Percentiles rank a stretch among this genome's conserved stretches.
These are phyloP conservation scores for Taphrorychus bicolor DNA, from an alignment of 2,888 invertebrate genomes.

Conservation along the genomic window DNA sequence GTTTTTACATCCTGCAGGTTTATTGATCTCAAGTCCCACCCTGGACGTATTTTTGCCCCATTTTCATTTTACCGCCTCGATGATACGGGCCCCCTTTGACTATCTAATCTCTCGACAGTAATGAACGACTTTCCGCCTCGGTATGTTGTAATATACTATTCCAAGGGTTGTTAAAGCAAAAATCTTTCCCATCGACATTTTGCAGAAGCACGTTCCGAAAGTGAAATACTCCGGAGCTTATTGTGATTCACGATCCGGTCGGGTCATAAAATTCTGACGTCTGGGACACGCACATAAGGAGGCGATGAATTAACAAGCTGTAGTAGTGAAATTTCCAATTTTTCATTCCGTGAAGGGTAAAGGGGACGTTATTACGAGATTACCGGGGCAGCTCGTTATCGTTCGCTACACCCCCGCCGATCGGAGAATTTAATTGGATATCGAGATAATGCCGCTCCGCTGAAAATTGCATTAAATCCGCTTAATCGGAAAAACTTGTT, in stretches of 20 bases:
- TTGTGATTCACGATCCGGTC: conserved; percentile 46
- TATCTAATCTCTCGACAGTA: too few relatives aligned
- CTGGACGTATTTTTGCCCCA: too few relatives aligned
- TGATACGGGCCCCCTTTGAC: too few relatives aligned
- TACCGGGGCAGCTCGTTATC: conserved; percentile 29
- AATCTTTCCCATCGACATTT: conserved; percentile 37
- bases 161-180: not conserved
- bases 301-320: not conserved
- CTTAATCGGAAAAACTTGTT: conserved; percentile 21
- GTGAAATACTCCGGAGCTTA: conserved; percentile 41
- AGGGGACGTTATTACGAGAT: conserved; percentile 29
- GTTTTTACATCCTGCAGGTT: too few relatives aligned
- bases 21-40: too few relatives aligned
- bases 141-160: too few relatives aligned
- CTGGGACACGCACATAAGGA: conserved; percentile 22
- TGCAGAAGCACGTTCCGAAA: conserved; percentile 44
- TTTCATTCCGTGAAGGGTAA: not conserved
- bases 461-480: conserved; percentile 23
- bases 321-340: not conserved
- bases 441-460: conserved; percentile 35
- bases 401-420: conserved; percentile 25
- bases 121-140: too few relatives aligned
- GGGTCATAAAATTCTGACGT: conserved; percentile 44
- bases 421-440: conserved; percentile 40
- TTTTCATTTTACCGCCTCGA: too few relatives aligned